Conservation (phyloP, 2,797 vertebrate species). For the Ambastaia sidthimunki region DNA sequence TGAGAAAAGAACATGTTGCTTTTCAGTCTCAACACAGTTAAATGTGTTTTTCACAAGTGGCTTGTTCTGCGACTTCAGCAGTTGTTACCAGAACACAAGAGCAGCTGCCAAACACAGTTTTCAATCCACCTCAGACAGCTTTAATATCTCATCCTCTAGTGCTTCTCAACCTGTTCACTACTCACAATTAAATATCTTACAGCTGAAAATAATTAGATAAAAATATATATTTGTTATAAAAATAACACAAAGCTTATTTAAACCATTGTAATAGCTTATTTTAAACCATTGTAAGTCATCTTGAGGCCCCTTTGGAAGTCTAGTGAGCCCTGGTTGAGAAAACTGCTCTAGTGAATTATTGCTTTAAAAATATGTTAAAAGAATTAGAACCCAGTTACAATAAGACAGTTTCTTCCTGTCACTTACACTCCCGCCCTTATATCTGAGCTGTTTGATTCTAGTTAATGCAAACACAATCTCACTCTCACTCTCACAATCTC, state of each 20-base stretch:
- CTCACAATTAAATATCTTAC: too few species aligned
- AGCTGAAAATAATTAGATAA: too few species aligned
- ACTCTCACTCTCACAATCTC: too few species aligned
- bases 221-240: too few species aligned
- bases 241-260: too few species aligned
- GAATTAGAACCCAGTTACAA: background rate
- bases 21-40: background rate
- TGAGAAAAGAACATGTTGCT: slow-evolving; percentile 4
- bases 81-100: background rate
- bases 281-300: too few species aligned
- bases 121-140: background rate
- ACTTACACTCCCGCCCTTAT: background rate
- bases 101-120: background rate
- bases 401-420: too few species aligned
- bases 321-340: too few species aligned
- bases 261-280: too few species aligned
- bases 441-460: background rate
- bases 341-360: background rate
- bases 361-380: background rate
- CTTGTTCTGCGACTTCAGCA: slow-evolving; percentile 2
- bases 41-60: slow-evolving; percentile 37
- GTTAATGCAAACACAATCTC: background rate
- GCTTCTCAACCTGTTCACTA: too few species aligned
- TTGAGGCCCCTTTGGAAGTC: too few species aligned
- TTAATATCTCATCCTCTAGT: background rate